Evolutionary conservation across 2,113 vertebrate species (phyloP), one percentile per base, ranked within the genome.

Genomic region (Polypterus bichir): DNA sequence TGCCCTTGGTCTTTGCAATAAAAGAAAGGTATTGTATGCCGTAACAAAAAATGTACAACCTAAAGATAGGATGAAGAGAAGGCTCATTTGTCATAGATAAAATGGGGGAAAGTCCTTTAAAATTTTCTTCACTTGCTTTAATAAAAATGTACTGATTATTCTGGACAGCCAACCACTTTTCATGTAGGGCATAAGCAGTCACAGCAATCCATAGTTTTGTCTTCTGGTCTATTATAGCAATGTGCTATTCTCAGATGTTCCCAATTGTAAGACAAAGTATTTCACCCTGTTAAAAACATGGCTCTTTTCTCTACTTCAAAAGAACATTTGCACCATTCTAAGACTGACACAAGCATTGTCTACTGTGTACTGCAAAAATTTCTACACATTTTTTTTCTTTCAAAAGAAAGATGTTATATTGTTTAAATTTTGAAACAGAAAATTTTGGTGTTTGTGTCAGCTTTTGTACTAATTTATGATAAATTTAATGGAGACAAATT

Each of bases 161-260:
- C 44, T 45, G 11, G 56, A 45, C 27, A 3, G 7, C 27, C 9
- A 45, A 3, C 44, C 4, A 7, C 44, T 45, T 58, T 45, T 45
- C 56, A 8, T 58, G 44, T 27, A 44, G 56, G 56, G 56, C 56
- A 58, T 7, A 52, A 6, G 5, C 44, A 58, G 3, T 58, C 56
- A 45, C 44, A 58, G 46, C 7, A 45, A 27, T 27, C 27, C 27
- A 27, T 27, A 27, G 27, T 27, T 27, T 27, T 58, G 44, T 58
- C 56, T 58, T 4, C 56, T 5, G 44, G 56, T 58, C 56, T 44
- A 44, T 58, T 58, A 58, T 8, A 58, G 44, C n/a, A 6, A 8
- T 44, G 56, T 58, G 56, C 46, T 58, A 58, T 58, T 58, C n/a
- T 58, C 46, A 58, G 56, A n/a, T 6, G 46, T 58, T 58, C 27